Evolutionary conservation across 1,140 invertebrate genomes (phyloP).

Genomic region (Eupristina koningsbergeri): DNA sequence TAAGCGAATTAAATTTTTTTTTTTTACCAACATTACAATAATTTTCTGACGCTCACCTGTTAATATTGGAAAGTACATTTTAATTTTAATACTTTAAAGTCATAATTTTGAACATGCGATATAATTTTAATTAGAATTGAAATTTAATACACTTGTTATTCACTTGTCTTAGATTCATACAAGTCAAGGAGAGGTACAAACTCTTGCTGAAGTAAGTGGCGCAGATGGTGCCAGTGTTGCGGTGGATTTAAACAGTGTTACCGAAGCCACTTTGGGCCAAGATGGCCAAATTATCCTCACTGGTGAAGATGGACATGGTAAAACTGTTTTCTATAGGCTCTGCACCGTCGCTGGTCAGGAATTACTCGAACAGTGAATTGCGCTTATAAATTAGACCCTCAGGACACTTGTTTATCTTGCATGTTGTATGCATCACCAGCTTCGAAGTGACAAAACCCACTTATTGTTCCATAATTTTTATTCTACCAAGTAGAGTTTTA

Average conservation of each 20-base stretch:
- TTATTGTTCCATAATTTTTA: slow-evolving; percentile 55
- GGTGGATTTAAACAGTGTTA: slow-evolving; percentile 90
- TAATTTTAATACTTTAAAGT: no score
- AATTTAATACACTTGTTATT: no score
- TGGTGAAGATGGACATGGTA: slow-evolving; percentile 93
- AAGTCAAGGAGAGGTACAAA: slow-evolving; percentile 84
- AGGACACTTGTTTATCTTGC: slow-evolving; percentile 68
- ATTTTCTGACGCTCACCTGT: no score
- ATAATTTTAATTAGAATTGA: no score
- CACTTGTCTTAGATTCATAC: slow-evolving; percentile 79
- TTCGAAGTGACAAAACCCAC: slow-evolving; percentile 61
- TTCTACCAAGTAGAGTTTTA: slow-evolving; percentile 61
- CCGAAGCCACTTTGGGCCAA: slow-evolving; percentile 89
- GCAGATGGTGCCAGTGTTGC: slow-evolving; percentile 81
- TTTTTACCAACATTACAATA: no score
- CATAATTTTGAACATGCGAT: no score
- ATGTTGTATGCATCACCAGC: slow-evolving; percentile 68
- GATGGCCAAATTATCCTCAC: slow-evolving; percentile 96
- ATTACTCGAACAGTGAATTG: slow-evolving; percentile 71
- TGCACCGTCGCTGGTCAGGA: slow-evolving; percentile 74
- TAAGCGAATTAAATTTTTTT: no score
- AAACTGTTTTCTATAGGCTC: slow-evolving; percentile 75
- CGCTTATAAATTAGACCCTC: slow-evolving; percentile 58
- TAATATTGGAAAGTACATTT: no score
- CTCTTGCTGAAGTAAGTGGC: slow-evolving; percentile 80